phyloP scores from a whole-genome alignment of 2,113 vertebrate species.

The human region DNA sequence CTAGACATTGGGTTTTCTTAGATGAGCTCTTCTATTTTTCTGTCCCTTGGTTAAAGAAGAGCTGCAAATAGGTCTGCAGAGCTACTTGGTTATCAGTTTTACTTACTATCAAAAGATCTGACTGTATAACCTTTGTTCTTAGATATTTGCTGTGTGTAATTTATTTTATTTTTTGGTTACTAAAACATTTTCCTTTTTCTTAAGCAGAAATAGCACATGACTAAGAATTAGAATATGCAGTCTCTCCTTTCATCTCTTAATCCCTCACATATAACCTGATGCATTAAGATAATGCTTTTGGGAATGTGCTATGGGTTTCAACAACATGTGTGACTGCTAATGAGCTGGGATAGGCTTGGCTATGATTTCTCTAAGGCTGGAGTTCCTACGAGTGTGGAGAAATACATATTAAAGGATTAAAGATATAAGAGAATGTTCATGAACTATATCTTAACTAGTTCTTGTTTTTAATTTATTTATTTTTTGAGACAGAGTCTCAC shows the following conservation, averaged over 20 bases:
- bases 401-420: slow-evolving; percentile 38
- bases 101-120: background rate
- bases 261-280: slow-evolving; percentile 28
- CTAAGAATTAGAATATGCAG: slow-evolving; percentile 39
- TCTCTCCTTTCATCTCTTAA: slow-evolving; percentile 68
- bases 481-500: too few relatives aligned
- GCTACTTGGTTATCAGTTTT: background rate
- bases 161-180: background rate
- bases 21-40: background rate
- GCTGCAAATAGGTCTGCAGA: slow-evolving; percentile 18
- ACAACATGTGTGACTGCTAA: background rate
- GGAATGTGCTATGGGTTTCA: background rate
- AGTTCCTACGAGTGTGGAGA: background rate
- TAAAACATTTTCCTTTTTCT: slow-evolving; percentile 5
- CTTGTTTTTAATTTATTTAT: too few relatives aligned
- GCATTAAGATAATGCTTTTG: slow-evolving; percentile 54
- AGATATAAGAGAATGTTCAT: slow-evolving; percentile 4
- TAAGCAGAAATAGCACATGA: slow-evolving; percentile 52
- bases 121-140: background rate
- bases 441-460: slow-evolving; percentile 9
- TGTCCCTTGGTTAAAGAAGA: slow-evolving; percentile 37
- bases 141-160: background rate
- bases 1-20: background rate
- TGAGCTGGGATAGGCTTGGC: background rate
- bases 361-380: background rate